These are phyloP conservation scores for Gonatopus flavifemur DNA, from an alignment of 1,140 invertebrate species.

Conservation along the genomic window DNA sequence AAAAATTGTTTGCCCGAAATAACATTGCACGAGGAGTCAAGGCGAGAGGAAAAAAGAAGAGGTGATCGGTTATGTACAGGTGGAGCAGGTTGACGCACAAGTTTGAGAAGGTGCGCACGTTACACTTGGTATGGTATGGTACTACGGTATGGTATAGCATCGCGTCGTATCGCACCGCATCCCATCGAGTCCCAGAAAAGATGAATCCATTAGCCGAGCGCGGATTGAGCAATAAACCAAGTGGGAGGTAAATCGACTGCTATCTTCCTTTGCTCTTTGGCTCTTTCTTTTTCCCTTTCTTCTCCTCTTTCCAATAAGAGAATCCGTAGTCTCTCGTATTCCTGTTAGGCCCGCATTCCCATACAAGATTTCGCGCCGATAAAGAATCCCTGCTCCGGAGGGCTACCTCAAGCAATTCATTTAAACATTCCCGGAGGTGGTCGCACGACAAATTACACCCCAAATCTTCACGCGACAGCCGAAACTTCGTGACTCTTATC, in stretches of 20 bases:
- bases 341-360: conserved; percentile 55
- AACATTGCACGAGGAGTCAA: too few species aligned
- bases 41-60: too few species aligned
- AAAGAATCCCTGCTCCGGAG: conserved; percentile 43
- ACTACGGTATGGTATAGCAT: too few species aligned
- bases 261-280: conserved; percentile 1
- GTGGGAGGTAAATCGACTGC: conserved; percentile 52
- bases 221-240: conserved; percentile 58
- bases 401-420: conserved; percentile 55
- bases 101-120: too few species aligned
- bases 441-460: conserved; percentile 61
- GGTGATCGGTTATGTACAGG: too few species aligned
- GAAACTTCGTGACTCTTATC: conserved; percentile 45
- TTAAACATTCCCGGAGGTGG: conserved; percentile 60
- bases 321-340: conserved; percentile 39
- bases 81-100: too few species aligned
- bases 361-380: conserved; percentile 60
- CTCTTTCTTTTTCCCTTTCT: conserved; percentile 2
- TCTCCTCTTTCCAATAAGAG: conserved; percentile 4
- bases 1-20: too few species aligned
- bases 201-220: conserved; percentile 56
- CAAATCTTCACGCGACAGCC: conserved; percentile 40
- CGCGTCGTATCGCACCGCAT: too few species aligned
- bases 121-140: too few species aligned
- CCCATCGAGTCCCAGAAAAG: conserved; percentile 33